These are phyloP conservation scores for Xenopus borealis DNA, from an alignment of 2,113 vertebrate species.

Conservation along the genomic window DNA sequence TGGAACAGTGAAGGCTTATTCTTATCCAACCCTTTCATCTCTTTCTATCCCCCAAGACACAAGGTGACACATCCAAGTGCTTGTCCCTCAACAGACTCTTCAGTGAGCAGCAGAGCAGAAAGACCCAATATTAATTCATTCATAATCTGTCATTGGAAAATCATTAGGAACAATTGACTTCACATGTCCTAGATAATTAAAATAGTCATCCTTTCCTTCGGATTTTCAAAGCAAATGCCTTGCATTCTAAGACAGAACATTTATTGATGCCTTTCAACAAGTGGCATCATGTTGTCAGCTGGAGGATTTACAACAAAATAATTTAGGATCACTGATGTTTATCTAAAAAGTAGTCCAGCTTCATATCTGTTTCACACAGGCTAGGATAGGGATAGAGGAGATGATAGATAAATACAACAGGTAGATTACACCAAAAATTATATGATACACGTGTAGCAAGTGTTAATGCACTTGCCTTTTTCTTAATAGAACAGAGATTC, in stretches of 20 bases:
- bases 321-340: constrained; percentile 32
- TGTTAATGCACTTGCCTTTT: too few species aligned
- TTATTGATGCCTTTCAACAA: constrained; percentile 67
- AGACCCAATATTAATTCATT: constrained; percentile 78
- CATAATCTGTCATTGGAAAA: constrained; percentile 83
- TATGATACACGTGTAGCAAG: too few species aligned
- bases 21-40: constrained; percentile 65
- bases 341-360: background rate
- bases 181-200: constrained; percentile 89
- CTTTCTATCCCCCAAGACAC: constrained; percentile 59
- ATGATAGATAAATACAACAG: too few species aligned
- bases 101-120: constrained; percentile 81
- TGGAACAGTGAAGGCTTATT: constrained; percentile 54
- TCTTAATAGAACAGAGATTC: too few species aligned
- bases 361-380: too few species aligned
- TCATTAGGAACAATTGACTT: constrained; percentile 91
- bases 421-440: too few species aligned
- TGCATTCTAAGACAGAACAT: constrained; percentile 65
- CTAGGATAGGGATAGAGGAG: too few species aligned
- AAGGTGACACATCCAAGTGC: constrained; percentile 79
- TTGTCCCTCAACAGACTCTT: constrained; percentile 74
- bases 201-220: constrained; percentile 71
- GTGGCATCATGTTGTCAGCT: constrained; percentile 59
- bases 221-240: constrained; percentile 64
- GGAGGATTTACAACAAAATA: constrained; percentile 44